phyloP scores from a whole-genome alignment of 2,797 vertebrate genomes.

The Bucorvus abyssinicus region DNA sequence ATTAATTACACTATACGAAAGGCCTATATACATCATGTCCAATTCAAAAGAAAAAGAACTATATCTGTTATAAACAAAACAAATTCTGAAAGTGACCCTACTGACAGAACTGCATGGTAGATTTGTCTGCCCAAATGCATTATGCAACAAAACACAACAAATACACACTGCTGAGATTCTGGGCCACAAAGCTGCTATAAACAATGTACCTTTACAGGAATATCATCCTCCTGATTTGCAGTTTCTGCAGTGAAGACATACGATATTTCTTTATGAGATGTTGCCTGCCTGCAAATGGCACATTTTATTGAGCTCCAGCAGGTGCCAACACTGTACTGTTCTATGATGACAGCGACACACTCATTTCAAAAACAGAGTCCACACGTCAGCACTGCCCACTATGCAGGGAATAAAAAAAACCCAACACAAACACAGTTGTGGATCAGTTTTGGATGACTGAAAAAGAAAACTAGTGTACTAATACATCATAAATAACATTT shows the following conservation, averaged over 20 bases:
- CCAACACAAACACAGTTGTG: not conserved
- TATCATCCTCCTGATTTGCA: slow-evolving; percentile 87
- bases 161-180: not conserved
- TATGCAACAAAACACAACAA: not conserved
- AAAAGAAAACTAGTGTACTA: not conserved
- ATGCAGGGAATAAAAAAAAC: not conserved
- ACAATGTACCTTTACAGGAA: slow-evolving; percentile 88
- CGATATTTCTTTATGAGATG: slow-evolving; percentile 93
- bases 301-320: slow-evolving; percentile 92
- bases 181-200: not conserved
- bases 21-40: not conserved
- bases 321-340: slow-evolving; percentile 94
- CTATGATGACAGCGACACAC: slow-evolving; percentile 93
- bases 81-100: not conserved
- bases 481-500: not conserved
- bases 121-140: not conserved
- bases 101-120: not conserved
- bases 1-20: no score
- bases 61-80: not conserved
- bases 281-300: slow-evolving; percentile 96
- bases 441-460: not conserved
- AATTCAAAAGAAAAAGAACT: not conserved
- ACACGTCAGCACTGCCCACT: slow-evolving; percentile 98
- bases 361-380: slow-evolving; percentile 99
- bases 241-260: slow-evolving; percentile 94